A percentile compares a stretch with the other conserved stretches of the same genome.
Evolutionary conservation across 2,113 vertebrate genomes (phyloP).

Genomic region (Spheniscus mendiculus): DNA sequence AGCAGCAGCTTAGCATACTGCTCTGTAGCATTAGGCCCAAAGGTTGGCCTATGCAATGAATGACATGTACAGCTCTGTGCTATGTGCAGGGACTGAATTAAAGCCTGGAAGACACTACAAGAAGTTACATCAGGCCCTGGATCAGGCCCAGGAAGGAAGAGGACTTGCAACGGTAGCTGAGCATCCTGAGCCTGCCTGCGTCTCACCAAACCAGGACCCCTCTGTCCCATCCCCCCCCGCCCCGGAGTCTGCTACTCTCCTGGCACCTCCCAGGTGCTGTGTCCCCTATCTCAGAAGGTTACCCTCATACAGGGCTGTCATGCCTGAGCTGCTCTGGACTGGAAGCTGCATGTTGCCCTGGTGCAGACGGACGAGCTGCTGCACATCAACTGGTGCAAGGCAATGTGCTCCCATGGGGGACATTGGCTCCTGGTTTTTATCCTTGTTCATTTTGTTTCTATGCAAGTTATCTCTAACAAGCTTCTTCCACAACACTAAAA

Average conservation of each 20-base stretch:
- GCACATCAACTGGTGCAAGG: background rate
- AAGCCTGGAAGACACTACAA: background rate
- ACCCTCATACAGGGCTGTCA: background rate
- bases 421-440: background rate
- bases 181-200: background rate
- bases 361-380: background rate
- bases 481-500: background rate
- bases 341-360: background rate
- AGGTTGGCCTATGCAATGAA: background rate
- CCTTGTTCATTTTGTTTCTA: background rate
- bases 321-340: background rate
- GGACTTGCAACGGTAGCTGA: background rate
- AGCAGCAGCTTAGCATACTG: background rate
- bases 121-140: background rate
- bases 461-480: background rate
- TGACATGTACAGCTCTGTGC: background rate
- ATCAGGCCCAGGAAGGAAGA: background rate
- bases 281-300: background rate
- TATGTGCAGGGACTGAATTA: background rate
- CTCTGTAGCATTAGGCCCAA: rapidly evolving
- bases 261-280: background rate
- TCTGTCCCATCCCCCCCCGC: background rate
- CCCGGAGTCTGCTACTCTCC: background rate
- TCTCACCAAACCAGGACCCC: background rate
- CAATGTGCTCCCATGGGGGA: rapidly evolving